phyloP scores from a whole-genome alignment of 2,113 vertebrate species.

The Oenanthe oenanthe region DNA sequence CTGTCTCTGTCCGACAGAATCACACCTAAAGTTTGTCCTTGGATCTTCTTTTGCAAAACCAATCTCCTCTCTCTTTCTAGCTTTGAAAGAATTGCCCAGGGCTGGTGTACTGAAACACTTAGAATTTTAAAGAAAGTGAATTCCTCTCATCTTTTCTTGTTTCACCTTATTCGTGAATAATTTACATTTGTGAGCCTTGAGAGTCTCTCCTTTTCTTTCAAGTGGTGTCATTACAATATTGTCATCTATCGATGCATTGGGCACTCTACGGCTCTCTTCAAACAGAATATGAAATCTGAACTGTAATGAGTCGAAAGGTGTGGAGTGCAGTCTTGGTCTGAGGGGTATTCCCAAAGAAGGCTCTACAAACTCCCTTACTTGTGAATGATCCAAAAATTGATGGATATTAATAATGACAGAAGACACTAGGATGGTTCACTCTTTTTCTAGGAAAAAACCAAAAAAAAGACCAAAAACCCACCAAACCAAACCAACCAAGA shows the following conservation, averaged over 20 bases:
- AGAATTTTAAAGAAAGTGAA: constrained; percentile 41
- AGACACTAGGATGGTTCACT: neutral
- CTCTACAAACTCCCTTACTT: neutral
- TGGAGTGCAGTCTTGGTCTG: neutral
- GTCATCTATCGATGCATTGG: neutral
- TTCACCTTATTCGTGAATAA: constrained; percentile 59
- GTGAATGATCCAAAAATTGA: neutral
- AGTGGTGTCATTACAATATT: constrained; percentile 24
- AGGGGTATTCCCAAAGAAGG: neutral
- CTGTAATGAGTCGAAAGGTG: neutral
- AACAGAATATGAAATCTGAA: constrained; percentile 27
- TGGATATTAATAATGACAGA: neutral
- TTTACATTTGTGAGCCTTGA: constrained; percentile 34
- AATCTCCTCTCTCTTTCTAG: neutral
- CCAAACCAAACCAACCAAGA: neutral
- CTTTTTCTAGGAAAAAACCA: neutral
- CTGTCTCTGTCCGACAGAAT: neutral
- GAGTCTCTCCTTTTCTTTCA: constrained; percentile 39
- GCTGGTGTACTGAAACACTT: neutral
- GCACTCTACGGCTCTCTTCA: constrained; percentile 1
- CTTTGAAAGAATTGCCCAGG: constrained; percentile 38
- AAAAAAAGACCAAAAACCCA: neutral
- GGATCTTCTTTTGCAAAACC: constrained; percentile 27
- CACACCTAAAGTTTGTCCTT: neutral
- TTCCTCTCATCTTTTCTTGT: constrained; percentile 53